Percentiles rank a stretch among this genome's conserved stretches.
phyloP scores from a whole-genome alignment of 1,140 invertebrate genomes.

The Hylaeus volcanicus region DNA sequence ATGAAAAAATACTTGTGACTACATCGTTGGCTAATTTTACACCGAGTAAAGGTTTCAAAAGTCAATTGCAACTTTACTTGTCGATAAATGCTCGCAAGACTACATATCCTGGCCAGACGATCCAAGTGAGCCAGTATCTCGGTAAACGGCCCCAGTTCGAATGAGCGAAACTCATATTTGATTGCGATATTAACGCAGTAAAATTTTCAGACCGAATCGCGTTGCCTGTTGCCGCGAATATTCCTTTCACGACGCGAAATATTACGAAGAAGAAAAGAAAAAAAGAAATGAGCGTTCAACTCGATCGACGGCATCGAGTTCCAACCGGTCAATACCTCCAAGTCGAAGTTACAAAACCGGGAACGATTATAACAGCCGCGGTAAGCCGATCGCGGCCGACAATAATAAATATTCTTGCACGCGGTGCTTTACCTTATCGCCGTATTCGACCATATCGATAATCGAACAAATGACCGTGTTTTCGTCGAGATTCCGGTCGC shows the following conservation, averaged over 20 bases:
- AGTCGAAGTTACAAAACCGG: slow-evolving; percentile 38
- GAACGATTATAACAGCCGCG: slow-evolving; percentile 30
- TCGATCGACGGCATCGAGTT: slow-evolving; percentile 27
- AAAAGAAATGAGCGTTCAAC: neutral
- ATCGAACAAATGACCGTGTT: slow-evolving; percentile 42
- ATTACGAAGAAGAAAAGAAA: neutral
- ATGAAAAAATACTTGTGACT: no score
- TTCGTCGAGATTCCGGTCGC: slow-evolving; percentile 20
- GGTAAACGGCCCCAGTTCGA: neutral
- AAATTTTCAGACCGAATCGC: slow-evolving; percentile 17
- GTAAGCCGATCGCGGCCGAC: slow-evolving; percentile 46
- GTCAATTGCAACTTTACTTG: no score
- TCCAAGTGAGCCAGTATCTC: no score
- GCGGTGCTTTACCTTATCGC: slow-evolving; percentile 33
- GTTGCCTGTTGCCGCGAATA: neutral
- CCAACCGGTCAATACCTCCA: slow-evolving; percentile 25
- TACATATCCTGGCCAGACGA: no score
- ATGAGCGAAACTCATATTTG: neutral
- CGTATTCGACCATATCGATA: slow-evolving; percentile 46
- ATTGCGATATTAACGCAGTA: neutral
- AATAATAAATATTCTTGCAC: slow-evolving; percentile 54
- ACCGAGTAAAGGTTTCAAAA: no score
- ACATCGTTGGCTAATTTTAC: no score
- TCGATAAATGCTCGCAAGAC: no score
- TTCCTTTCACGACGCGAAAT: slow-evolving; percentile 24